Base-by-base conservation (phyloP, 2,888 invertebrate species). In the Eupeodes latifasciatus region DNA sequence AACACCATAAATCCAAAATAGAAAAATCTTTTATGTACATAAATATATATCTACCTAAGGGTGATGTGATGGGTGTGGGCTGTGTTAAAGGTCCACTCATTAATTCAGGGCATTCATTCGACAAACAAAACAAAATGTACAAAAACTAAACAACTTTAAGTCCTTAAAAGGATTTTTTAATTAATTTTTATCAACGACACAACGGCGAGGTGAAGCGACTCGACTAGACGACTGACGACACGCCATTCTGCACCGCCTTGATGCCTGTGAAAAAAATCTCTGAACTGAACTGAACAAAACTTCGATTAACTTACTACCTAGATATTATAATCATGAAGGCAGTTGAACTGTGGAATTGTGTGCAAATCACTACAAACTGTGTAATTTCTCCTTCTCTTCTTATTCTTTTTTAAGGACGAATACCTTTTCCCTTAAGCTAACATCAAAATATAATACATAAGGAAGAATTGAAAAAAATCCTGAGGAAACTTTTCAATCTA, bases 41-140 rank as follows among this genome's bases (percentile, higher is more conserved):
- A n/a, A n/a, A n/a, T n/a, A n/a, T n/a, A n/a, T n/a, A n/a, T n/a
- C n/a, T n/a, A n/a, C 14, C 12, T 34, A 27, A 27, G 27, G 27
- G n/a, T 34, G 27, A 27, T 36, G 11, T 67, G 55, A 19, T 51
- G 44, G 16, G 44, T 5, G 55, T 57, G 14, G 36, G 53, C 53
- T 71, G 27, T 27, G 27, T 71, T 76, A 72, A 44, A 86, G 71
- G 77, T 83, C 72, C 62, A 74, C 77, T 87, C 87, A 87, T 87
- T 87, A 87, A 87, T 87, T 87, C 87, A 83, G 76, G 76, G 87
- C 83, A 87, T 83, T 72, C 87, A 83, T 83, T 87, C 80, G 83
- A 84, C 83, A 84, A 72, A 59, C 40, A 44, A 57, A 57, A 57
- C 16, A 27, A 71, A 55, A 66, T 44, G 27, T 27, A n/a, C 12